A percentile compares a stretch with the other conserved stretches of the same genome.
Evolutionary conservation across 2,888 invertebrate species (phyloP).

Genomic region (Acronicta leporina): DNA sequence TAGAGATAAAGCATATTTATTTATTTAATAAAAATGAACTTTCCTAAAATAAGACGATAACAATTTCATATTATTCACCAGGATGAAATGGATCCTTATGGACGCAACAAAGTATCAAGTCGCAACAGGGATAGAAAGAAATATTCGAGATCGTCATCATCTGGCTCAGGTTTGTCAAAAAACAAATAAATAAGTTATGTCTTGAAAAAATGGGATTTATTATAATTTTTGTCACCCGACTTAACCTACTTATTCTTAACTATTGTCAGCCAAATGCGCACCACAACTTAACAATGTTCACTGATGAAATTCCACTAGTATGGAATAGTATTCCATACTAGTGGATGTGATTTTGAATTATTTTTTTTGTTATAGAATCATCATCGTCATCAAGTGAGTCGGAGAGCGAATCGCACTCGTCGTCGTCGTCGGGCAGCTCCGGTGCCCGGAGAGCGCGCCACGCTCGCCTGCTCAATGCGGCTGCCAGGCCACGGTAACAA

Average conservation of each 20-base stretch:
- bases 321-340: too few relatives aligned
- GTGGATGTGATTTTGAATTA: too few relatives aligned
- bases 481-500: constrained; percentile 77
- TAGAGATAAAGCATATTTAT: too few relatives aligned
- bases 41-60: too few relatives aligned
- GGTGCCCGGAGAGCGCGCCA: constrained; percentile 81
- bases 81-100: constrained; percentile 85
- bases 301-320: not conserved
- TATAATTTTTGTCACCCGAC: too few relatives aligned
- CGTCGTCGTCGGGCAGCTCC: constrained; percentile 85
- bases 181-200: too few relatives aligned
- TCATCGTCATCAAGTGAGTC: constrained; percentile 85
- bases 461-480: constrained; percentile 81
- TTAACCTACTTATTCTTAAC: too few relatives aligned
- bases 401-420: constrained; percentile 85
- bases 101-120: constrained; percentile 75
- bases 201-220: too few relatives aligned
- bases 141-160: constrained; percentile 85
- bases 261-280: too few relatives aligned
- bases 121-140: constrained; percentile 81
- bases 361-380: constrained; percentile 69
- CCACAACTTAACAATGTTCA: too few relatives aligned
- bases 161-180: constrained; percentile 84
- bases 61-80: constrained; percentile 50
- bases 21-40: too few relatives aligned